Base-by-base conservation (phyloP, 1,140 invertebrate species). In the Procambarus virginalis region DNA sequence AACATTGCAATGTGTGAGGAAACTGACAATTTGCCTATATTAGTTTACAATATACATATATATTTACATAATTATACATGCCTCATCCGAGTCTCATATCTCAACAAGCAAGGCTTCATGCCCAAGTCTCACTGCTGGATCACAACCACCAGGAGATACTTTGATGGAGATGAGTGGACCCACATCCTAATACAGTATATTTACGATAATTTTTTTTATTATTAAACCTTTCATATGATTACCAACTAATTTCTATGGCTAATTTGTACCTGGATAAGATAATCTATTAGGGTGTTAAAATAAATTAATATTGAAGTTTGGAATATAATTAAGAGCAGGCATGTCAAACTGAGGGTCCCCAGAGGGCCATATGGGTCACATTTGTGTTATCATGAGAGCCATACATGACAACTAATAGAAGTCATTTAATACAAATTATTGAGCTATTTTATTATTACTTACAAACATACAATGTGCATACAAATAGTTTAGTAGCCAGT, bases 191-290 rank as follows among this genome's bases (percentile, higher is more conserved):
- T 4, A 9, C 3, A 14, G 17, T 12, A 4, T 20, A 68, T 20
- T 10, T 17, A 17, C n/a, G n/a, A n/a, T 14, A 68, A 17, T 17
- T 4, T 68, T 17, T 4, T 68, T 4, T 68, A 4, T 17, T 68
- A 10, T 68, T 68, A 73, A 34, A 34, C 4, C 22, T 20, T 64
- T 64, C 1, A 9, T 73, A 73, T 34, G 9, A 20, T 46, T 55
- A 80, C 49, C n/a, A n/a, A 51, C 78, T 80, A 55, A 80, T 20
- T 80, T 80, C 55, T 58, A 58, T 78, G 34, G 48, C 49, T 80
- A 51, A 80, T 80, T 80, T 80, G 78, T 80, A 80, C 78, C 78
- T 55, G 78, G 49, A 55, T 55, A 80, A 80, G 48, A 80, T 55
- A 14, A 79, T 49, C 46, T n/a, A 79, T 49, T 79, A 48, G 51